Evolutionary conservation across 2,113 vertebrate genomes (phyloP).

Genomic region (Myxocyprinus asiaticus): DNA sequence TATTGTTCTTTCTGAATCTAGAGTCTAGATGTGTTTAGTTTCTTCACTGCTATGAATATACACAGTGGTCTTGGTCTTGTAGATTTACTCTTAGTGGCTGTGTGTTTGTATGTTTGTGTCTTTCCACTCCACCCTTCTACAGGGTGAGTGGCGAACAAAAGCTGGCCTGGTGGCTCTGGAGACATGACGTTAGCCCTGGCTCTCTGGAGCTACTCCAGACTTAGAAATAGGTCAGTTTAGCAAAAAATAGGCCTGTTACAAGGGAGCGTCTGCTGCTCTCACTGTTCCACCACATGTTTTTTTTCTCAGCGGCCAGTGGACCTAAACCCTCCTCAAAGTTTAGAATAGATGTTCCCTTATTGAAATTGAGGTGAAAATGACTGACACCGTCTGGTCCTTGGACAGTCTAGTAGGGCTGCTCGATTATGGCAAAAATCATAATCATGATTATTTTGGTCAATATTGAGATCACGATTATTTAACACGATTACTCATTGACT

Average conservation of each 20-base stretch:
- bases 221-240: slow-evolving; percentile 52
- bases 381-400: not conserved
- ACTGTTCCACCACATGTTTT: not conserved
- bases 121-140: slow-evolving; percentile 32
- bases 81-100: not conserved
- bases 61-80: not conserved
- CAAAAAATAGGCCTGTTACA: slow-evolving; percentile 39
- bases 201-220: slow-evolving; percentile 39
- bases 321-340: not conserved
- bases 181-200: slow-evolving; percentile 44
- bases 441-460: no score
- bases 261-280: slow-evolving; percentile 11
- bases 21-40: slow-evolving; percentile 13
- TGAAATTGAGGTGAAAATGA: not conserved
- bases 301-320: not conserved
- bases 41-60: not conserved
- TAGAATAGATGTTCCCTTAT: not conserved
- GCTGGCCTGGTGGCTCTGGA: slow-evolving; percentile 32
- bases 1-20: not conserved
- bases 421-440: no score
- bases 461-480: no score
- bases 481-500: no score
- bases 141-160: slow-evolving; percentile 24
- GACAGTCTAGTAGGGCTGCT: not conserved
- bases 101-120: slow-evolving; percentile 10